Evolutionary conservation across 2,113 vertebrate genomes (phyloP).

Genomic region (Ifrita kowaldi): DNA sequence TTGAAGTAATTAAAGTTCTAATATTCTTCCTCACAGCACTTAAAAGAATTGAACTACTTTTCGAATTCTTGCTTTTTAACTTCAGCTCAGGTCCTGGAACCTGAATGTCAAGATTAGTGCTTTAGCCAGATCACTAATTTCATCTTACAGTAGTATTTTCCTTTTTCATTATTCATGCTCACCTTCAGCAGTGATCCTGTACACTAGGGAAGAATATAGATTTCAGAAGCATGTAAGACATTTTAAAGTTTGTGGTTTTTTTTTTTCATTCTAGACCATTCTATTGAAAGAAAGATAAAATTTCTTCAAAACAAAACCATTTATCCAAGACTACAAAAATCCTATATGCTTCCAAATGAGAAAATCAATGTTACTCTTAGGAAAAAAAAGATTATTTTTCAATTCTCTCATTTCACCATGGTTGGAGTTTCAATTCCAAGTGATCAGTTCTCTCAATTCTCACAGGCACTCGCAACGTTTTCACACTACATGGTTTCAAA

Average conservation of each 20-base stretch:
- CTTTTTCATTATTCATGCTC: neutral
- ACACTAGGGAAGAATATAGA: neutral
- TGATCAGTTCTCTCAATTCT: neutral
- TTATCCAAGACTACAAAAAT: neutral
- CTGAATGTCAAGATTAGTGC: neutral
- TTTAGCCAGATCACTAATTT: neutral
- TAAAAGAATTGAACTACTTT: neutral
- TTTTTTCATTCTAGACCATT: neutral
- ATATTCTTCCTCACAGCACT: neutral
- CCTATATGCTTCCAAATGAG: neutral
- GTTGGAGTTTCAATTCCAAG: neutral
- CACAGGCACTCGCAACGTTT: neutral
- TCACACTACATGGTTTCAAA: neutral
- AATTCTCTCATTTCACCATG: neutral
- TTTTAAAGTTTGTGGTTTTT: neutral
- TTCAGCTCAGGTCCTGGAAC: neutral
- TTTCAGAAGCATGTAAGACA: neutral
- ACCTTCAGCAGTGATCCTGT: neutral
- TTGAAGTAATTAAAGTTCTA: neutral
- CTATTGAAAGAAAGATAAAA: neutral
- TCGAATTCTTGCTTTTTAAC: neutral
- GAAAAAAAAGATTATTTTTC: neutral
- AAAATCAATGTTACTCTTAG: slow-evolving; percentile 12
- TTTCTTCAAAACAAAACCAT: neutral
- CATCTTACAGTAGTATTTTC: neutral